A percentile compares a stretch with the other conserved stretches of the same genome.
These are phyloP conservation scores for Galeruca laticollis DNA, from an alignment of 2,888 invertebrate species.

Conservation along the genomic window DNA sequence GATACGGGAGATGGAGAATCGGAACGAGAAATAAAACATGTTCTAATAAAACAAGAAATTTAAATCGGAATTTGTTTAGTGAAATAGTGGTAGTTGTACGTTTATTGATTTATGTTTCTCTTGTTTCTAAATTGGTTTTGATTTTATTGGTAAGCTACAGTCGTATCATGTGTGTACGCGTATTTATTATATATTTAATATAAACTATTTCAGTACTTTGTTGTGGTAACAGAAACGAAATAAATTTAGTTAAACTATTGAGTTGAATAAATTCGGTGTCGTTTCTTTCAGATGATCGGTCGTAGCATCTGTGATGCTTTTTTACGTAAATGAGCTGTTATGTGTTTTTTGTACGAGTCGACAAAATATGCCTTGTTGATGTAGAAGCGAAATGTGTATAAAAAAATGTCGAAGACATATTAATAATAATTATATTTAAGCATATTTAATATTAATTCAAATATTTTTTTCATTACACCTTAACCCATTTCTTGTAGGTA, in stretches of 20 bases:
- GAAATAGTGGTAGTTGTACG: neutral
- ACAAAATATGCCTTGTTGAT: neutral
- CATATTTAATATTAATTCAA: too few species aligned
- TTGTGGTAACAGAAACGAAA: neutral
- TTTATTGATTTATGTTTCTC: neutral
- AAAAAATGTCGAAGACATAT: neutral
- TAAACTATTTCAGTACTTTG: neutral
- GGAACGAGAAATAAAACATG: neutral
- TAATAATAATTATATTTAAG: neutral
- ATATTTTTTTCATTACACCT: too few species aligned
- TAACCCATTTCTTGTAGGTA: too few species aligned
- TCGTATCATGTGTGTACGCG: neutral
- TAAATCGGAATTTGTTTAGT: neutral
- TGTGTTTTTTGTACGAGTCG: neutral
- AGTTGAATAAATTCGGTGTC: neutral
- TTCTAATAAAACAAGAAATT: conserved; percentile 6
- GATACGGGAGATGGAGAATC: conserved; percentile 5
- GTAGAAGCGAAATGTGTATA: neutral
- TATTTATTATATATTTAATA: conserved; percentile 3
- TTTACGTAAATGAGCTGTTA: neutral
- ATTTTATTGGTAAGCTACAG: neutral
- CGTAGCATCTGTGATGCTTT: too few species aligned
- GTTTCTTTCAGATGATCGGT: neutral
- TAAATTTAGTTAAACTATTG: neutral
- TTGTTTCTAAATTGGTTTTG: neutral